Conservation (phyloP, 1,140 invertebrate genomes). For the Cyclargus thomasi region DNA sequence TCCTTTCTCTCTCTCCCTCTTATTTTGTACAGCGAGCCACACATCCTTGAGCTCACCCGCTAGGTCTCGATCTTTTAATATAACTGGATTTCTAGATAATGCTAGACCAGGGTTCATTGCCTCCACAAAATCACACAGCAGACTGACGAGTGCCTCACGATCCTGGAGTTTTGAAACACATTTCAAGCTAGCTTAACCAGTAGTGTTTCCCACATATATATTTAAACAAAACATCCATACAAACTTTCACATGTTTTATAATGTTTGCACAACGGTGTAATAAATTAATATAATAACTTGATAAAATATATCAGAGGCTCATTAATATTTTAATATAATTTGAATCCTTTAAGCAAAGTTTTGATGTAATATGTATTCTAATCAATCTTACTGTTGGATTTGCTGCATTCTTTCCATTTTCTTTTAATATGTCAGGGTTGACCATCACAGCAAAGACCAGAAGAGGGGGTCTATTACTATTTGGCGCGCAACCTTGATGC, state of each 20-base stretch:
- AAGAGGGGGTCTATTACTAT: conserved; percentile 77
- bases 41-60: conserved; percentile 84
- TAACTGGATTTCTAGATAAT: conserved; percentile 76
- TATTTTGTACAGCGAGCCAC: conserved; percentile 81
- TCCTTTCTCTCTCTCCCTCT: conserved; percentile 77
- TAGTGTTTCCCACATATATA: too few relatives aligned
- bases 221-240: too few relatives aligned
- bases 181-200: too few relatives aligned
- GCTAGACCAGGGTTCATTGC: conserved; percentile 79
- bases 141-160: conserved; percentile 78
- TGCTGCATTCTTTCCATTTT: conserved; percentile 79
- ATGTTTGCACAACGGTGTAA: too few relatives aligned
- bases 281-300: too few relatives aligned
- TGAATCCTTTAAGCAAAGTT: too few relatives aligned
- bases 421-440: conserved; percentile 80
- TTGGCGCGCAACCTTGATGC: conserved; percentile 73
- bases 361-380: too few relatives aligned
- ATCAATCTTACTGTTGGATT: conserved; percentile 74
- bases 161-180: conserved; percentile 62
- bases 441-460: conserved; percentile 83
- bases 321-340: too few relatives aligned
- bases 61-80: conserved; percentile 81
- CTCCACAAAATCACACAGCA: conserved; percentile 83
- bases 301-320: too few relatives aligned
- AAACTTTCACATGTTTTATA: too few relatives aligned